Evolutionary conservation across 1,140 invertebrate genomes (phyloP).

Genomic region (Brachionus paranguensis): DNA sequence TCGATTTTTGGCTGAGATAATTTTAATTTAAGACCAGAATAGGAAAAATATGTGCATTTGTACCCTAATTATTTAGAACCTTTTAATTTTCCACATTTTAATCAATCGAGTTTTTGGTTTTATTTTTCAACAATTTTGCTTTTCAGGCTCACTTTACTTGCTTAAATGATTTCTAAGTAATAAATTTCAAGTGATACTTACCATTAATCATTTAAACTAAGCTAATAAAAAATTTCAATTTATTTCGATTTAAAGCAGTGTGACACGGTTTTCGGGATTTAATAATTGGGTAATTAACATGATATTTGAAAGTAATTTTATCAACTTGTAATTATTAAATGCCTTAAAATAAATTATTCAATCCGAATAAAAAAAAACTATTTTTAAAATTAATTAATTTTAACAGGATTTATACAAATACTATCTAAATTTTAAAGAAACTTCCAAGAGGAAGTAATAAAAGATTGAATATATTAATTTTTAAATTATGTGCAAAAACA

Average conservation of each 20-base stretch:
- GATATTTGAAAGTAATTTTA: not conserved
- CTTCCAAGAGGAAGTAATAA: too few relatives aligned
- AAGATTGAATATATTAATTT: too few relatives aligned
- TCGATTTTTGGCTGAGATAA: slow-evolving; percentile 9
- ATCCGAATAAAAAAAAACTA: not conserved
- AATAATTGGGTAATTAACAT: not conserved
- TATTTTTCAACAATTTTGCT: not conserved
- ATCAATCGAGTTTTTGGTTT: not conserved
- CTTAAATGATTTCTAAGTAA: not conserved
- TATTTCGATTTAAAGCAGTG: not conserved
- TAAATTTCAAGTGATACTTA: not conserved
- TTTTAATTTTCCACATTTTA: not conserved
- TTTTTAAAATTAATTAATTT: not conserved
- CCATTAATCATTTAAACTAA: not conserved
- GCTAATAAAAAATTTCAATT: not conserved
- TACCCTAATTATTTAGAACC: not conserved
- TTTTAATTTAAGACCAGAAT: not conserved
- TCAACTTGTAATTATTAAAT: not conserved
- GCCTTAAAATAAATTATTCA: not conserved
- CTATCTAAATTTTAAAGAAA: too few relatives aligned
- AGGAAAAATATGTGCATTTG: not conserved
- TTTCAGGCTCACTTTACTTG: not conserved
- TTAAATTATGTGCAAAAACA: too few relatives aligned
- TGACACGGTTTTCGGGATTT: not conserved
- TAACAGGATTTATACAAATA: not conserved